A percentile compares a stretch with the other conserved stretches of the same genome.
phyloP scores from a whole-genome alignment of 2,113 vertebrate species.

The Reinhardtius hippoglossoides region DNA sequence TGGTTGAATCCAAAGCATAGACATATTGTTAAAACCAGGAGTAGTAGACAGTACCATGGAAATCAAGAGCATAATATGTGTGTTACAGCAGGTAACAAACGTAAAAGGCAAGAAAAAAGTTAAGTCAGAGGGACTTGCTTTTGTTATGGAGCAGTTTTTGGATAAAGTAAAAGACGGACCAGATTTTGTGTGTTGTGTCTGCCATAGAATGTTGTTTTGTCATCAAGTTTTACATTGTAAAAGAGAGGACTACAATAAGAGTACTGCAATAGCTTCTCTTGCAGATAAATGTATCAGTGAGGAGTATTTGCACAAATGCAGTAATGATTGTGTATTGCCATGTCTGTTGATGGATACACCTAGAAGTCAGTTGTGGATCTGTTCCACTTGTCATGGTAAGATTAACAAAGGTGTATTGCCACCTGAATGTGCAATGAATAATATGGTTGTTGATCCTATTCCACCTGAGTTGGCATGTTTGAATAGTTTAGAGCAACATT shows the following conservation, averaged over 20 bases:
- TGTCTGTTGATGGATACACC: not conserved
- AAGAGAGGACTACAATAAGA: not conserved
- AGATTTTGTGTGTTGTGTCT: conserved; percentile 8
- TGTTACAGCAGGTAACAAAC: not conserved
- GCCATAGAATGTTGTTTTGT: not conserved
- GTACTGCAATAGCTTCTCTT: accelerated
- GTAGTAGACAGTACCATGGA: not conserved
- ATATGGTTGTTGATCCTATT: not conserved
- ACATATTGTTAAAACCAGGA: not conserved
- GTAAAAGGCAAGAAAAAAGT: not conserved
- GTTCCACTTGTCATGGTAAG: not conserved
- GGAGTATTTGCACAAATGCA: not conserved
- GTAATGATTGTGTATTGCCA: not conserved
- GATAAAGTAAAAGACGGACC: not conserved
- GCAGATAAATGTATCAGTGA: not conserved
- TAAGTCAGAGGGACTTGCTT: not conserved
- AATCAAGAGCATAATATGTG: not conserved
- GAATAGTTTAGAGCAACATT: not conserved
- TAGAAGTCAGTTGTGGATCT: not conserved
- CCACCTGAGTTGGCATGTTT: not conserved
- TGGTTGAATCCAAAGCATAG: not conserved
- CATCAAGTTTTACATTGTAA: not conserved
- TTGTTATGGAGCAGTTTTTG: not conserved
- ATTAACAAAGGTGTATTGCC: not conserved
- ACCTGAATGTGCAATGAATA: not conserved